Conservation (phyloP, 2,797 vertebrate species). For the Cebuella pygmaea region DNA sequence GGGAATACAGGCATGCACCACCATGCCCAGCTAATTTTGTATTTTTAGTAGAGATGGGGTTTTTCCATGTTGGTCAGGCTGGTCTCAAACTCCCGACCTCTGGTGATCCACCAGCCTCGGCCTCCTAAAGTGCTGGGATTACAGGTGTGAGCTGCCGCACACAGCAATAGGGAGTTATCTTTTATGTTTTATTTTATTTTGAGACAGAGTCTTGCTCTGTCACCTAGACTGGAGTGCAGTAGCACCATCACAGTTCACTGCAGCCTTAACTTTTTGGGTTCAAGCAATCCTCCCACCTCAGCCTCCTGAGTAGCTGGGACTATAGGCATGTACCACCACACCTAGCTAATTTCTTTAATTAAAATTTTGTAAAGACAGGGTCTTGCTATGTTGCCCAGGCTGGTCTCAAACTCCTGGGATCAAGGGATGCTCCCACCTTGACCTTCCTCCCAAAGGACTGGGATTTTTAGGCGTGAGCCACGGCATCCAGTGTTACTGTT, state of each 20-base stretch:
- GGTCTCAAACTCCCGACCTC: too few relatives aligned
- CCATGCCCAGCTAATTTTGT: too few relatives aligned
- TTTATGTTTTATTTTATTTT: not conserved
- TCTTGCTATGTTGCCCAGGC: not conserved
- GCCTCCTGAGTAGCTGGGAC: not conserved
- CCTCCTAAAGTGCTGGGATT: too few relatives aligned
- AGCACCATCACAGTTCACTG: not conserved
- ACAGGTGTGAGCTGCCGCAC: too few relatives aligned
- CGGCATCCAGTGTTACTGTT: not conserved
- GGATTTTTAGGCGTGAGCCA: not conserved
- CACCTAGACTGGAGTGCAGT: not conserved
- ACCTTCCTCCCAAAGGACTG: not conserved
- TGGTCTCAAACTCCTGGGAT: not conserved
- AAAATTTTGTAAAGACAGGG: not conserved
- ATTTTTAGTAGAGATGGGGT: too few relatives aligned
- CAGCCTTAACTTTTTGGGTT: not conserved
- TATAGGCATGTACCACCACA: not conserved
- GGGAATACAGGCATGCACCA: too few relatives aligned
- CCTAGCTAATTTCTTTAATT: not conserved
- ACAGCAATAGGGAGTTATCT: not conserved
- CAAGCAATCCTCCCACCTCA: not conserved
- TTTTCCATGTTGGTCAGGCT: too few relatives aligned
- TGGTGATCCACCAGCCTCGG: too few relatives aligned
- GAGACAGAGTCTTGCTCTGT: not conserved
- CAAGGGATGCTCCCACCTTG: not conserved